Evolutionary conservation across 2,888 invertebrate species (phyloP), one percentile per base, ranked within the genome.

Genomic region (Amphimallon solstitiale): DNA sequence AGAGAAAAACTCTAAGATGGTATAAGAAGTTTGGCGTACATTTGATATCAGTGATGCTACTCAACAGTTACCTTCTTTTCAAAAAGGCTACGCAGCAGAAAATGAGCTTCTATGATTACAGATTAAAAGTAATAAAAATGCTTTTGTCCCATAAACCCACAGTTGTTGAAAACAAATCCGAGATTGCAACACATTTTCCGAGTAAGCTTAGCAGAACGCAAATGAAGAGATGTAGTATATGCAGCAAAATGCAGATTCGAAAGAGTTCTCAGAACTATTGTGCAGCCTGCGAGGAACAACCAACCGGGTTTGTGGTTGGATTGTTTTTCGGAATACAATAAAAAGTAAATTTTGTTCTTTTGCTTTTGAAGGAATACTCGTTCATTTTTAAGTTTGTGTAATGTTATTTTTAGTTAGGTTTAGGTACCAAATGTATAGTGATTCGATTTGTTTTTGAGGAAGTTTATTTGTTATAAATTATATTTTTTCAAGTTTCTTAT

Each of bases 161-260:
- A 48, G 9, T 19, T 48, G 3, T n/a, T 48, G 10, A 17, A 48
- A 10, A 48, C 7, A 46, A 46, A 46, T 19, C 2, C 46, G 21
- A 17, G 46, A 19, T 21, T 23, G 21, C 46, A n/a, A 17, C 17
- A 46, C 21, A 46, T 46, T 46, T 46, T 46, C 21, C 46, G 46
- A 46, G 5, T 19, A 46, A 46, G 46, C 46, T 46, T 46, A 19
- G 21, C 46, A 46, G 46, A 46, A 46, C 46, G 46, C 21, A 46
- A 19, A 46, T 19, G 21, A 46, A 46, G 46, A 46, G 46, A 46
- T 46, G 46, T 10, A 46, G 46, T 15, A 10, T 46, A 19, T 46
- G 45, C 46, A 46, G 46, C 46, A 46, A 46, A 46, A 46, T 19
- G 17, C 46, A 46, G 46, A 48, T 19, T 48, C 48, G 23, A 21